Evolutionary conservation across 1,140 invertebrate genomes (phyloP).

Genomic region (Chironomus tepperi): DNA sequence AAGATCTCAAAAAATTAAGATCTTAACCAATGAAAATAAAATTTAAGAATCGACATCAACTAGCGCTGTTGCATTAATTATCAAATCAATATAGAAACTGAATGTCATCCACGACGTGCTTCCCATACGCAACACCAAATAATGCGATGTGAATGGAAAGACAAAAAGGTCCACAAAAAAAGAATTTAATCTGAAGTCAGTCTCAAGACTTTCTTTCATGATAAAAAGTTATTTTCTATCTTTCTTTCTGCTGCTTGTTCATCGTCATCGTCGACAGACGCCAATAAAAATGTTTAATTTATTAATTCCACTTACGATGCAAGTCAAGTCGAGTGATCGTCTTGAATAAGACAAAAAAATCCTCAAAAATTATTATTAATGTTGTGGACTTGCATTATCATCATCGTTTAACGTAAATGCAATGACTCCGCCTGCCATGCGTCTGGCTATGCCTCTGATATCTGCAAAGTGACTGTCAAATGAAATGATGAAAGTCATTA

Average conservation of each 20-base stretch:
- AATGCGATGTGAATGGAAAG: neutral
- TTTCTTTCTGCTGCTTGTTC: too few relatives aligned
- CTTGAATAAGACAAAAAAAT: neutral
- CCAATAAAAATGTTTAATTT: constrained; percentile 4
- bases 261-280: neutral
- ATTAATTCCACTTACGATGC: neutral
- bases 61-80: too few relatives aligned
- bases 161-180: neutral
- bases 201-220: too few relatives aligned
- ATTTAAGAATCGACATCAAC: too few relatives aligned
- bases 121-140: too few relatives aligned
- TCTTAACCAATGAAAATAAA: too few relatives aligned
- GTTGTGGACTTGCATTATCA: neutral
- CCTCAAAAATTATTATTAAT: neutral
- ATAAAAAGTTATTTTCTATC: too few relatives aligned
- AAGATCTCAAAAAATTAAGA: too few relatives aligned
- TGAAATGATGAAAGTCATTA: neutral
- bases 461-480: neutral
- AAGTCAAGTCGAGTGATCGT: neutral
- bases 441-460: too few relatives aligned
- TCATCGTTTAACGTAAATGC: neutral
- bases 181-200: neutral
- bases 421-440: neutral
- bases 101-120: too few relatives aligned
- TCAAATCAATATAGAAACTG: too few relatives aligned